phyloP scores from a whole-genome alignment of 2,113 vertebrate genomes.

The Reinhardtius hippoglossoides region DNA sequence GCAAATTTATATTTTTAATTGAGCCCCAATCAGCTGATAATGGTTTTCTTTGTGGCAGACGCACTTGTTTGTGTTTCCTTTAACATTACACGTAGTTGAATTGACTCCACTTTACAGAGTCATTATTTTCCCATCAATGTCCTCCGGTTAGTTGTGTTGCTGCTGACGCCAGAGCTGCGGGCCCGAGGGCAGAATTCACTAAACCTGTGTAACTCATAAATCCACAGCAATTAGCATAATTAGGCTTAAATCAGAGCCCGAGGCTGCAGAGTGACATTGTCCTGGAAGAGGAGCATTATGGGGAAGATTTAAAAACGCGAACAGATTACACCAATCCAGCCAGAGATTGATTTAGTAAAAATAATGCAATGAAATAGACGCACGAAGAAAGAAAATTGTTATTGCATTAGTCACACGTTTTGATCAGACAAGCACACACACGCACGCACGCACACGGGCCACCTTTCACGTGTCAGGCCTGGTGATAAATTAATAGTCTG shows the following conservation, averaged over 20 bases:
- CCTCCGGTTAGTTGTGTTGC: background rate
- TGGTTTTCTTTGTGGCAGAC: background rate
- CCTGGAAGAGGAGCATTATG: conserved; percentile 54
- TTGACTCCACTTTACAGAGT: background rate
- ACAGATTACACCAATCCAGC: conserved; percentile 48
- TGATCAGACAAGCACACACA: background rate
- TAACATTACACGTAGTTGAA: background rate
- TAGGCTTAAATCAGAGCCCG: conserved; percentile 76
- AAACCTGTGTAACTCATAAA: conserved; percentile 69
- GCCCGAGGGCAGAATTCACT: conserved; percentile 56
- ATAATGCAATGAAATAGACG: conserved; percentile 4
- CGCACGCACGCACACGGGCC: conserved; percentile 26
- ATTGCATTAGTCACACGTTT: conserved; percentile 32
- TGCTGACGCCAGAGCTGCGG: conserved; percentile 22
- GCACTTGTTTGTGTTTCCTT: background rate
- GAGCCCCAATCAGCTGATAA: too few relatives aligned
- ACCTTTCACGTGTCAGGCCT: conserved; percentile 71
- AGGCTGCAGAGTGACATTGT: conserved; percentile 54
- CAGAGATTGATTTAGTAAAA: conserved; percentile 30
- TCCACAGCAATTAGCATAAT: conserved; percentile 79
- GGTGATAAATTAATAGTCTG: conserved; percentile 86
- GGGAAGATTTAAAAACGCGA: conserved; percentile 23
- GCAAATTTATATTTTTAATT: background rate
- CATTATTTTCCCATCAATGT: background rate
- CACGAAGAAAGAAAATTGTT: background rate